Conservation (phyloP, 2,113 vertebrate species). For the Baryphthengus martii region DNA sequence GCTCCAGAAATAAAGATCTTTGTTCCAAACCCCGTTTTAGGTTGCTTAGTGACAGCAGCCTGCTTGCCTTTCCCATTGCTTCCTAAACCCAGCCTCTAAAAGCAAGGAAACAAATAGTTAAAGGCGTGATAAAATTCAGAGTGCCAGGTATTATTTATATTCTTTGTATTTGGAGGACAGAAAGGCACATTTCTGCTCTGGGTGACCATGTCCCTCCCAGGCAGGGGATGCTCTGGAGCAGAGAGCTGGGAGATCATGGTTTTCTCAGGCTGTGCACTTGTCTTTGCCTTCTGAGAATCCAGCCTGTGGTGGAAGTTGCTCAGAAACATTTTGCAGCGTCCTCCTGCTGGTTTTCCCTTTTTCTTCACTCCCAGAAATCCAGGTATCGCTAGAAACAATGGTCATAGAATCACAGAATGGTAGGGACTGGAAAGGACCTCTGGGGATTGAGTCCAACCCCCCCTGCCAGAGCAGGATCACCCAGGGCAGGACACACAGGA, state of each 20-base stretch:
- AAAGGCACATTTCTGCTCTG: fast-evolving
- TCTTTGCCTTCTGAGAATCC: not conserved
- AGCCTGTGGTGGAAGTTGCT: not conserved
- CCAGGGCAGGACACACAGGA: no score
- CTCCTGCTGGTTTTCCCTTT: not conserved
- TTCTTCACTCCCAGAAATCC: not conserved
- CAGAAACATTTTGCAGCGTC: fast-evolving
- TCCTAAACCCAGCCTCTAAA: not conserved
- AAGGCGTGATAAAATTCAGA: not conserved
- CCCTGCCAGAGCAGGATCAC: no score
- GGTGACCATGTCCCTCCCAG: fast-evolving
- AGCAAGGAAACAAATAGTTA: not conserved
- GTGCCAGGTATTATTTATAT: not conserved
- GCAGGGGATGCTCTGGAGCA: not conserved
- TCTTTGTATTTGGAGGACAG: fast-evolving
- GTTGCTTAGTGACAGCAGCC: conserved; percentile 37
- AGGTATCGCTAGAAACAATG: fast-evolving
- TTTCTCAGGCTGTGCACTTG: fast-evolving
- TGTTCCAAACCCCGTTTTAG: not conserved
- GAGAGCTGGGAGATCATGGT: not conserved
- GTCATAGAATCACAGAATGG: no score
- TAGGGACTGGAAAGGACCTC: no score
- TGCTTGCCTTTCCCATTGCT: not conserved
- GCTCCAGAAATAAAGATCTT: not conserved
- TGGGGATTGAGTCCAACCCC: no score